phyloP scores from a whole-genome alignment of 2,113 vertebrate species.

The Fregetta grallaria region DNA sequence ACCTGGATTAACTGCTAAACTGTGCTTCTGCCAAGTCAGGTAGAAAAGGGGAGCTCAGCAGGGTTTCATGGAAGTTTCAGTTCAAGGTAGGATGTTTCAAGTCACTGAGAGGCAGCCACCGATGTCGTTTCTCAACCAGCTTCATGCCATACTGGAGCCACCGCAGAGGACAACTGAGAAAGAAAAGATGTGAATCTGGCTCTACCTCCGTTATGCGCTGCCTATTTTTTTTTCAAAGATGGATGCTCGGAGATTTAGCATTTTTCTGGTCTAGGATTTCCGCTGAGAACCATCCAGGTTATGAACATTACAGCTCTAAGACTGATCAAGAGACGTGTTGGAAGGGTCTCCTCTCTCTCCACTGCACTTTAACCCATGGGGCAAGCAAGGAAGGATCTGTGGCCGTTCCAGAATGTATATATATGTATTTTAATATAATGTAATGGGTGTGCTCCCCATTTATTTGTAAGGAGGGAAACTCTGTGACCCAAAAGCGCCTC shows the following conservation, averaged over 20 bases:
- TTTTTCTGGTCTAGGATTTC: neutral
- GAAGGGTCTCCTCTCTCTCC: too few relatives aligned
- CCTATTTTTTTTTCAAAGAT: neutral
- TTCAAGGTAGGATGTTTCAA: neutral
- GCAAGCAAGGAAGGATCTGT: neutral
- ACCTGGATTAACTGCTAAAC: neutral
- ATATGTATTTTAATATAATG: too few relatives aligned
- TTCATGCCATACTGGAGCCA: neutral
- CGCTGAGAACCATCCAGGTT: too few relatives aligned
- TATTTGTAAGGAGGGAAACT: neutral
- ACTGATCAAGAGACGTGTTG: rapidly evolving
- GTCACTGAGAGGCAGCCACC: neutral
- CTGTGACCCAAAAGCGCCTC: rapidly evolving
- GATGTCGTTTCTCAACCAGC: neutral
- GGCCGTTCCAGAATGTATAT: neutral
- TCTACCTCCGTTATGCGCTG: neutral
- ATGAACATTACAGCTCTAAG: rapidly evolving
- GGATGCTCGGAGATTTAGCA: neutral
- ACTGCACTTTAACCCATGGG: neutral
- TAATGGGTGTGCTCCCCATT: neutral
- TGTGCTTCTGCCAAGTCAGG: neutral
- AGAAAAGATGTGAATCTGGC: too few relatives aligned
- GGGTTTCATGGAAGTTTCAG: neutral
- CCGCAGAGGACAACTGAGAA: neutral
- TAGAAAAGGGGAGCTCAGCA: rapidly evolving